A percentile compares a stretch with the other conserved stretches of the same genome.
Conservation (phyloP, 2,888 invertebrate species). For the Melanostoma mellinum region DNA sequence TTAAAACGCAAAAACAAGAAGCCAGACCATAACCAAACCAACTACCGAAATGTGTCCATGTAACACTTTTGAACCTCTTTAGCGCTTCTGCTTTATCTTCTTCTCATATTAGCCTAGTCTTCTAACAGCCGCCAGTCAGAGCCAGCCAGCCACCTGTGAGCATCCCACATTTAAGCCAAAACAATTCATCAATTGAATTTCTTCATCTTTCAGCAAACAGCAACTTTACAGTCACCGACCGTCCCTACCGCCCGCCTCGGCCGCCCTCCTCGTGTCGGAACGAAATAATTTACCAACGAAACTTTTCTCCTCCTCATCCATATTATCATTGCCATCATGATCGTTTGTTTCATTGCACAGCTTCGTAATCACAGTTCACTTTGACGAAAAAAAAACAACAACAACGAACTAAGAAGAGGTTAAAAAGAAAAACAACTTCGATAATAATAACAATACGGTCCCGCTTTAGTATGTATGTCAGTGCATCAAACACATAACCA, state of each 20-base stretch:
- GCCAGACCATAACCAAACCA: conserved; percentile 20
- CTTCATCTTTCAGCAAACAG: conserved; percentile 55
- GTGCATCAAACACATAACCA: conserved; percentile 72
- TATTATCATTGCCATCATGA: conserved; percentile 35
- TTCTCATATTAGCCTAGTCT: conserved; percentile 48
- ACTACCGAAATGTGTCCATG: conserved; percentile 72
- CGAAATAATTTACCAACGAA: conserved; percentile 45
- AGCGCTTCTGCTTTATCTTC: conserved; percentile 30
- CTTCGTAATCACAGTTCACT: conserved; percentile 47
- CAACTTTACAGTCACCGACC: neutral
- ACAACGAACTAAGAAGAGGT: conserved; percentile 27
- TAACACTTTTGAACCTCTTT: conserved; percentile 68
- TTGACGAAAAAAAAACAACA: conserved; percentile 5
- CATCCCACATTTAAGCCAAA: conserved; percentile 65
- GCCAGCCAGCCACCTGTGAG: conserved; percentile 58
- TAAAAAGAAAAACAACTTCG: conserved; percentile 44
- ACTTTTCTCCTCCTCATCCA: conserved; percentile 47
- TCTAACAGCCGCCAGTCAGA: conserved; percentile 26
- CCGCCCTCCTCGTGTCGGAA: neutral
- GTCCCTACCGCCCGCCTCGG: neutral
- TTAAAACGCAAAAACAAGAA: conserved; percentile 30
- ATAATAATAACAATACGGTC: conserved; percentile 65
- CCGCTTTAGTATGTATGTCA: conserved; percentile 64
- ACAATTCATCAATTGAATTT: conserved; percentile 72
- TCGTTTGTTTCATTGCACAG: conserved; percentile 46